phyloP scores from a whole-genome alignment of 92 coral and sea anemone species.

The Parazoanthus atlanticus region DNA sequence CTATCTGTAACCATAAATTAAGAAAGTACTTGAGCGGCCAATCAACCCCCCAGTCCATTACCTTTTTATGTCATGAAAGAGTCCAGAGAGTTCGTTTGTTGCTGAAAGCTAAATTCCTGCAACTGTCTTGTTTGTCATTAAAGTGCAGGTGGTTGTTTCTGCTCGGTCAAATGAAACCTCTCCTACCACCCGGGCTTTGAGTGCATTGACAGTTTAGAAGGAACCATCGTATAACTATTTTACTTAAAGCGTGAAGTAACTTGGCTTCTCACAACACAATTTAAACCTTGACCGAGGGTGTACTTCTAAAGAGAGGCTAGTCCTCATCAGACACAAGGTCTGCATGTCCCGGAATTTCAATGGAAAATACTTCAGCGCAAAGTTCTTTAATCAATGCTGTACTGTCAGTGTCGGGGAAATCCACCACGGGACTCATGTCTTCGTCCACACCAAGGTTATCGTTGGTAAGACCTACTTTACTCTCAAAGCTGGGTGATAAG shows the following conservation, averaged over 20 bases:
- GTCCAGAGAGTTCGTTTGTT: not conserved
- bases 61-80: too few species aligned
- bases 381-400: conserved; percentile 85
- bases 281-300: not conserved
- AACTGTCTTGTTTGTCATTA: too few species aligned
- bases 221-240: too few species aligned
- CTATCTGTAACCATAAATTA: too few species aligned
- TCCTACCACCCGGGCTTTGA: not conserved
- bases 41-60: too few species aligned
- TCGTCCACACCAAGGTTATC: conserved; percentile 62
- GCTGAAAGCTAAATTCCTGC: not conserved
- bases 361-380: conserved; percentile 86
- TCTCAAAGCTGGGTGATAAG: conserved; percentile 70
- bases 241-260: too few species aligned
- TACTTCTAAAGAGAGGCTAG: not conserved
- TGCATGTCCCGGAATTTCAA: conserved; percentile 64
- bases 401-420: conserved; percentile 90
- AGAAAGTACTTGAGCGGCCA: too few species aligned
- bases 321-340: conserved; percentile 75
- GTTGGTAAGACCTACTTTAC: conserved; percentile 44
- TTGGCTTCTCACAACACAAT: too few species aligned
- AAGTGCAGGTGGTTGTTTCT: not conserved
- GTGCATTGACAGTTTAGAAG: too few species aligned
- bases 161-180: not conserved
- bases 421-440: conserved; percentile 73